A percentile compares a stretch with the other conserved stretches of the same genome.
Conservation (phyloP, 2,113 vertebrate genomes). For the Chunga burmeisteri region DNA sequence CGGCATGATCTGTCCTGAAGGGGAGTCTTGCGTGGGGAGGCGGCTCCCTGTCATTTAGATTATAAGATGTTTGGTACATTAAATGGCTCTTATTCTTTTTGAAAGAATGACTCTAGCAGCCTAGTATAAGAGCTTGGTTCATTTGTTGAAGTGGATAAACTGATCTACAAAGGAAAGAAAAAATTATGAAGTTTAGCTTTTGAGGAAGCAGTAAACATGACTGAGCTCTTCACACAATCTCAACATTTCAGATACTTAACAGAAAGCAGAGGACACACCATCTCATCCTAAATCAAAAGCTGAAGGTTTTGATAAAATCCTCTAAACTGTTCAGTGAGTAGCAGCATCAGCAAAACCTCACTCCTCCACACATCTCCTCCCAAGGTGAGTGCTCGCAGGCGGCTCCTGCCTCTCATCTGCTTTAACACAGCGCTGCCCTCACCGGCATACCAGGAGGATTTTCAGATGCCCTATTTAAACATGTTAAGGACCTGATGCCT, state of each 20-base stretch:
- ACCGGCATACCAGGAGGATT: background rate
- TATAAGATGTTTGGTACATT: background rate
- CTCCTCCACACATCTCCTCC: background rate
- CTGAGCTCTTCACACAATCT: background rate
- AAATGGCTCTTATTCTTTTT: background rate
- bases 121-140: background rate
- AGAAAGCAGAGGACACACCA: background rate
- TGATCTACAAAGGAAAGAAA: background rate
- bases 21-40: background rate
- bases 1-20: background rate
- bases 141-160: background rate
- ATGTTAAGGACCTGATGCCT: background rate
- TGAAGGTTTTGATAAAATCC: background rate
- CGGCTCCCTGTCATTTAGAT: background rate
- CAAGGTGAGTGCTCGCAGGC: background rate
- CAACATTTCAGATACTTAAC: background rate
- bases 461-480: background rate
- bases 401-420: background rate
- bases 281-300: background rate
- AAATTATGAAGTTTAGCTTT: accelerated
- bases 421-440: background rate
- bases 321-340: background rate
- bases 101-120: background rate
- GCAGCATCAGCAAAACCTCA: background rate
- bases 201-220: background rate